A percentile compares a stretch with the other conserved stretches of the same genome.
phyloP scores from a whole-genome alignment of 2,797 vertebrate genomes.

The Scolopax rusticola region DNA sequence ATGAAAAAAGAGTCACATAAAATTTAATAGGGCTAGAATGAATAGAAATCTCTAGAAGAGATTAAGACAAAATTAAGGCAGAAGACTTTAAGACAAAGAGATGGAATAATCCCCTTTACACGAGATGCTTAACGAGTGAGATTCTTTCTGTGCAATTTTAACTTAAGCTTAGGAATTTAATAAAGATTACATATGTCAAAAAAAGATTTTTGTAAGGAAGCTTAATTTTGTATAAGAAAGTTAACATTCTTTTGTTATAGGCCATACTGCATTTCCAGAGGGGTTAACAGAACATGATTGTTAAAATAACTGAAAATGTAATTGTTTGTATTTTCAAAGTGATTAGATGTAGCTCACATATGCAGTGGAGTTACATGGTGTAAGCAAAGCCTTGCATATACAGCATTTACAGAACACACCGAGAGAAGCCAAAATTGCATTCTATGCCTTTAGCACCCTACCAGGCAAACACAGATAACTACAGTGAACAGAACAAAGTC shows the following conservation, averaged over 20 bases:
- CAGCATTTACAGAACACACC: background rate
- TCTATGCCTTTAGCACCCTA: background rate
- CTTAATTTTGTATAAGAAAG: background rate
- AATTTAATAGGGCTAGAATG: background rate
- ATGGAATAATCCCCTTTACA: background rate
- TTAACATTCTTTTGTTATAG: background rate
- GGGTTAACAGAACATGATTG: background rate
- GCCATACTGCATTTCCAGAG: background rate
- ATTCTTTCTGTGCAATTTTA: background rate
- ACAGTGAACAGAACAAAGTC: background rate
- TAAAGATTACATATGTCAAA: background rate
- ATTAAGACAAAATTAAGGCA: constrained; percentile 18
- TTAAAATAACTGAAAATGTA: background rate
- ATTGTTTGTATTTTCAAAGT: background rate
- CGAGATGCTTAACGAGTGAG: background rate
- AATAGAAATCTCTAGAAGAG: background rate
- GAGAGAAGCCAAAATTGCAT: background rate
- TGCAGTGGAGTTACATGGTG: background rate
- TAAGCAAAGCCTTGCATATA: background rate
- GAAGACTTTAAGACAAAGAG: background rate
- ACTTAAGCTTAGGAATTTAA: constrained; percentile 18
- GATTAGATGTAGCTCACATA: background rate
- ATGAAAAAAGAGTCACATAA: background rate
- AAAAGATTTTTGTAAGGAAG: background rate
- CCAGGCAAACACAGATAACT: background rate